phyloP scores from a whole-genome alignment of 2,888 invertebrate genomes.

The Temnothorax rugatulus region DNA sequence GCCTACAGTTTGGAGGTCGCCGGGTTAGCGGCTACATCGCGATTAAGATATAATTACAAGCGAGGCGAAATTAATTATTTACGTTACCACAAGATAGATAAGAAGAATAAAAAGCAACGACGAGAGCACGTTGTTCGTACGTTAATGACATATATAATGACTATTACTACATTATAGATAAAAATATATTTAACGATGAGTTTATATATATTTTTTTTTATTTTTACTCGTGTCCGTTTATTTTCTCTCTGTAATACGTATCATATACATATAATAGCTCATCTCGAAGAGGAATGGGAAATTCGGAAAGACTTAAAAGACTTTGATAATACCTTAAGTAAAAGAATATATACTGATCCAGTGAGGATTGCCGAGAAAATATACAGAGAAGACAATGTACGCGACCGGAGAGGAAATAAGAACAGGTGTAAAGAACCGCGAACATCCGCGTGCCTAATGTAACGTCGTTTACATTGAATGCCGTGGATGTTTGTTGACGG shows the following conservation, averaged over 20 bases:
- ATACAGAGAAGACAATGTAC: conserved; percentile 29
- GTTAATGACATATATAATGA: neutral
- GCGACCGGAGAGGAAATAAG: conserved; percentile 23
- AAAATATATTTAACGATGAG: neutral
- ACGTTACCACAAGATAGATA: conserved; percentile 24
- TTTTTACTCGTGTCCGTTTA: neutral
- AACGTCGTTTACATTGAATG: conserved; percentile 19
- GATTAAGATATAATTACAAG: conserved; percentile 59
- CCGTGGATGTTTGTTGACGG: conserved; percentile 55
- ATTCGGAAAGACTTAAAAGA: neutral
- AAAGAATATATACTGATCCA: conserved; percentile 3
- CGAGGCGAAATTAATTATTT: conserved; percentile 52
- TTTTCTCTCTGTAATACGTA: neutral
- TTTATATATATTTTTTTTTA: neutral
- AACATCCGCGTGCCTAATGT: conserved; percentile 32
- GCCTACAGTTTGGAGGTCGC: conserved; percentile 6
- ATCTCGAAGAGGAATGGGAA: neutral
- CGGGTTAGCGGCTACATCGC: conserved; percentile 27
- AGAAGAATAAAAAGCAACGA: neutral
- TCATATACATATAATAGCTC: neutral
- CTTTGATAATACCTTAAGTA: neutral
- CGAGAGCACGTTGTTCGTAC: neutral
- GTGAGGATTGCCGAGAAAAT: conserved; percentile 40
- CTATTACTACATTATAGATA: neutral
- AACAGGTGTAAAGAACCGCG: conserved; percentile 2